Evolutionary conservation across 2,888 invertebrate genomes (phyloP).

Genomic region (Podotricha telesiphe): DNA sequence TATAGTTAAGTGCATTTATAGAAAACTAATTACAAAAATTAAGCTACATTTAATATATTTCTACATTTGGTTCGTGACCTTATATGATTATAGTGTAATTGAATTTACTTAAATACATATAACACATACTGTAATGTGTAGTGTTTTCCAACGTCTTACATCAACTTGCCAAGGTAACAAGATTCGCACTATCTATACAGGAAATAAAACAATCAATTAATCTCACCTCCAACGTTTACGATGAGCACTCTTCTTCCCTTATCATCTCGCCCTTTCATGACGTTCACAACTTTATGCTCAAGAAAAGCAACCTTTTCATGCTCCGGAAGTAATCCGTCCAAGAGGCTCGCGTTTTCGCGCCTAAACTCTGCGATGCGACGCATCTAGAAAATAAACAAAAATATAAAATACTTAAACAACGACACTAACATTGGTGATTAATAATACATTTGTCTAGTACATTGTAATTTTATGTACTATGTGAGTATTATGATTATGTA

Average conservation of each 20-base stretch:
- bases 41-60: too few species aligned
- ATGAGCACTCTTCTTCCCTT: slow-evolving; percentile 89
- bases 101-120: too few species aligned
- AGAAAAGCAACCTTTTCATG: slow-evolving; percentile 87
- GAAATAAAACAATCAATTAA: not conserved
- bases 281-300: slow-evolving; percentile 90
- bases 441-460: not conserved
- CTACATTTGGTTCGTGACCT: too few species aligned
- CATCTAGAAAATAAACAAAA: slow-evolving; percentile 82
- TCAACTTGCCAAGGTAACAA: too few species aligned
- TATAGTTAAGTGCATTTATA: not conserved
- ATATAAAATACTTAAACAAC: slow-evolving; percentile 18
- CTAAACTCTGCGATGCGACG: slow-evolving; percentile 90
- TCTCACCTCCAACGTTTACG: slow-evolving; percentile 88
- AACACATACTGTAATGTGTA: too few species aligned
- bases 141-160: too few species aligned
- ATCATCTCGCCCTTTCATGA: slow-evolving; percentile 89
- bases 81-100: too few species aligned
- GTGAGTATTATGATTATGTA: too few species aligned
- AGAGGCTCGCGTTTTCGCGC: slow-evolving; percentile 85
- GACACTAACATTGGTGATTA: not conserved
- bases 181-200: not conserved
- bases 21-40: not conserved
- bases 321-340: slow-evolving; percentile 86
- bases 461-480: too few species aligned